Evolutionary conservation across 2,113 vertebrate species (phyloP).

Genomic region (Coryphaenoides rupestris): DNA sequence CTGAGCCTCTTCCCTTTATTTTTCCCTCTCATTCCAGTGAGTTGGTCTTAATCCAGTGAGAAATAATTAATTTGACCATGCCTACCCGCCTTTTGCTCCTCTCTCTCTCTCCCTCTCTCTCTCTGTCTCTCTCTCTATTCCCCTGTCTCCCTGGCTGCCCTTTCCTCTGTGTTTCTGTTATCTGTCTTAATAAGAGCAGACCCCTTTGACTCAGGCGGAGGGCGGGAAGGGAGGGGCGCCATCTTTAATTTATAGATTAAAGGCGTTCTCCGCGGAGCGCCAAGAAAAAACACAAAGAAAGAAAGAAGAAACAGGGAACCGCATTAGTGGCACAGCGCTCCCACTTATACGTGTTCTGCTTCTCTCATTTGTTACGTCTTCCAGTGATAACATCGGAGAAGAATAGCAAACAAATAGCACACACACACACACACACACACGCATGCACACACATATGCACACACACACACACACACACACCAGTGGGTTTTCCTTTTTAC

Average conservation of each 20-base stretch:
- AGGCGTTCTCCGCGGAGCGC: constrained; percentile 56
- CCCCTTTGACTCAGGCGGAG: constrained; percentile 42
- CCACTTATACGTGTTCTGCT: constrained; percentile 4
- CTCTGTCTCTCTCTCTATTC: background rate
- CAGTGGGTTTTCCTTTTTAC: too few relatives aligned
- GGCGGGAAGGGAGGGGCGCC: constrained; percentile 8
- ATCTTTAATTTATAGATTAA: constrained; percentile 69
- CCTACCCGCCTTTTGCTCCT: constrained; percentile 29
- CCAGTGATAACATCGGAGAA: too few relatives aligned
- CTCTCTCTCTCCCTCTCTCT: constrained; percentile 16
- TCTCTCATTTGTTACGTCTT: too few relatives aligned
- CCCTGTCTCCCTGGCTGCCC: constrained; percentile 7
- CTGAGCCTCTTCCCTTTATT: background rate
- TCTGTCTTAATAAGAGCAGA: constrained; percentile 52
- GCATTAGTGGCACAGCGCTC: constrained; percentile 40
- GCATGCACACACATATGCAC: too few relatives aligned
- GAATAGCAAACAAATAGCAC: too few relatives aligned
- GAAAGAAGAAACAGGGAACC: constrained; percentile 26
- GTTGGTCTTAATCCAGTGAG: constrained; percentile 47
- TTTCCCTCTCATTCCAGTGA: constrained; percentile 24
- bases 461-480: too few relatives aligned
- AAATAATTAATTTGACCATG: constrained; percentile 52
- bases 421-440: too few relatives aligned
- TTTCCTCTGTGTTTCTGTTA: constrained; percentile 17
- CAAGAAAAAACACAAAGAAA: constrained; percentile 20